phyloP scores from a whole-genome alignment of 2,888 invertebrate species.

The Pycnomerus fuliginosus region DNA sequence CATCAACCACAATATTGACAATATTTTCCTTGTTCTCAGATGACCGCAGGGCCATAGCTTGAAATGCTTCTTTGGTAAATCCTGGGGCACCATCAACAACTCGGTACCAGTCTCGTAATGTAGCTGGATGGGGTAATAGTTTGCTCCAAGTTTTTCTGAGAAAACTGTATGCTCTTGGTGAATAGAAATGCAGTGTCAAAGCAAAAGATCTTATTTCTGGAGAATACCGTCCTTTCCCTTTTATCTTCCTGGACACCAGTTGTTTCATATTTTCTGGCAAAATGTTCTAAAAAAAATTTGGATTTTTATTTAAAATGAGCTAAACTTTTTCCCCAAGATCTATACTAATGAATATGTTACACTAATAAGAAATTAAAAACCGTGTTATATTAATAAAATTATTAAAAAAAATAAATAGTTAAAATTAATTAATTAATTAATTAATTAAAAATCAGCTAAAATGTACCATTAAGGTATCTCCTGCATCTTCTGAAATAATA shows the following conservation, averaged over 20 bases:
- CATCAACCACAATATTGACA: not conserved
- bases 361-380: not conserved
- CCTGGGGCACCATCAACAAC: not conserved
- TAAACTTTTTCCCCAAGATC: no score
- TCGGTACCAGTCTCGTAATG: conserved; percentile 1
- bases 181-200: conserved; percentile 1
- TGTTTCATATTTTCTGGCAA: conserved; percentile 1
- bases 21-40: not conserved
- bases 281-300: not conserved
- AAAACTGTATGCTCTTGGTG: conserved; percentile 4
- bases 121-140: conserved; percentile 1
- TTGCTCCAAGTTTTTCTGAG: conserved; percentile 1
- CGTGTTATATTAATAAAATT: not conserved
- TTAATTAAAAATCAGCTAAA: no score
- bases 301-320: no score
- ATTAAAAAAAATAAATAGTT: not conserved
- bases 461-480: no score
- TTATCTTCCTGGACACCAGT: not conserved
- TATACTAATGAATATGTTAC: no score
- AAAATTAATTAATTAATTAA: not conserved
- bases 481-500: no score
- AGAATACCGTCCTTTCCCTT: not conserved
- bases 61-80: not conserved
- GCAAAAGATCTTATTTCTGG: not conserved
- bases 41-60: not conserved